phyloP scores from a whole-genome alignment of 2,797 vertebrate genomes.

The Pogoniulus pusillus region DNA sequence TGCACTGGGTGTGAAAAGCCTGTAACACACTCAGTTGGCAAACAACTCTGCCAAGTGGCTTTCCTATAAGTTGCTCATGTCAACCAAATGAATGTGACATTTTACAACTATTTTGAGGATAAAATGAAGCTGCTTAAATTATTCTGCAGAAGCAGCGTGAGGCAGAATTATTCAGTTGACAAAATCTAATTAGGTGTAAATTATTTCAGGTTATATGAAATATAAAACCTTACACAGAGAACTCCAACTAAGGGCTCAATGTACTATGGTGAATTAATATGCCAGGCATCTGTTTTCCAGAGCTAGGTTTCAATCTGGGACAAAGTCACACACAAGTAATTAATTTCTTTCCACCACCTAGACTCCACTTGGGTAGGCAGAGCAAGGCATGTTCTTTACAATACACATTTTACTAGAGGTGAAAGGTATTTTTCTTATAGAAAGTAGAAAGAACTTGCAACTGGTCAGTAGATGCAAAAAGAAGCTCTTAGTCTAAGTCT shows the following conservation, averaged over 20 bases:
- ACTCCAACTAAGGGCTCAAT: constrained; percentile 69
- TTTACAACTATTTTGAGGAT: constrained; percentile 81
- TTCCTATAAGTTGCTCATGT: constrained; percentile 68
- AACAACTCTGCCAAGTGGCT: constrained; percentile 71
- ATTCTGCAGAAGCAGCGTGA: constrained; percentile 74
- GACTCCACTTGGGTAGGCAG: not conserved
- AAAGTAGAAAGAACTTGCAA: not conserved
- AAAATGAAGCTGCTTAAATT: constrained; percentile 77
- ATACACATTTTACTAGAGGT: not conserved
- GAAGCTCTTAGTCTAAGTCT: not conserved
- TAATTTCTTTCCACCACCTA: constrained; percentile 1
- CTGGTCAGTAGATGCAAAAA: not conserved
- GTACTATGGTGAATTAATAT: constrained; percentile 68
- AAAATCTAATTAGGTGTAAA: constrained; percentile 84
- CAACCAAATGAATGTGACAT: constrained; percentile 82
- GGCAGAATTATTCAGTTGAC: constrained; percentile 78
- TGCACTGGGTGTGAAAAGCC: constrained; percentile 6
- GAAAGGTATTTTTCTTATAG: not conserved
- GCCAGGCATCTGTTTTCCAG: constrained; percentile 23
- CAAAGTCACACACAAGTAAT: constrained; percentile 45
- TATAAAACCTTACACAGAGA: constrained; percentile 77
- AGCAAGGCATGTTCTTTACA: not conserved
- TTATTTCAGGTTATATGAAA: constrained; percentile 79
- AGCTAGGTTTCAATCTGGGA: constrained; percentile 2
- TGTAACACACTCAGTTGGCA: constrained; percentile 65